Evolutionary conservation across 1,140 invertebrate species (phyloP), one percentile per base, ranked within the genome.

Genomic region (Drosophila insularis): DNA sequence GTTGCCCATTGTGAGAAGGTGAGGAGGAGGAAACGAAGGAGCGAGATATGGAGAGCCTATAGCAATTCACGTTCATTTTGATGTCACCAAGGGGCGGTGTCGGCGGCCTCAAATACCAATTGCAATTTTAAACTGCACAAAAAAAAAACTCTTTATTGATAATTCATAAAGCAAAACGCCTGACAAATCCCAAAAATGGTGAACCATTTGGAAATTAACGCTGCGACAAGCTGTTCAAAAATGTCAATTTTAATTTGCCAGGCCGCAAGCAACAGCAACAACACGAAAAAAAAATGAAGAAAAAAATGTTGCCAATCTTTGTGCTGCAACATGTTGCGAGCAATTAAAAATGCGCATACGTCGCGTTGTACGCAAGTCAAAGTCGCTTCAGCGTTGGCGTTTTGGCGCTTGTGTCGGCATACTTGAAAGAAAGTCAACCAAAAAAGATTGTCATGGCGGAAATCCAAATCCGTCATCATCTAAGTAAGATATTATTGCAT

Each of bases 331-430:
- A 80, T 80, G 85, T 71, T 80, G 81, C 31, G 69, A 68, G 84
- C 84, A 89, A 89, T 89, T 89, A 89, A 89, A 89, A 89, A 89
- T 89, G 84, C 84, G 85, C 84, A 89, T 89, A 89, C 84, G 84
- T 74, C 80, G 77, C 70, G 77, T 89, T 79, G 81, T 74, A 71
- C 69, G 56, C 66, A 60, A 63, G 37, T 27, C 53, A 50, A 35
- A 58, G 60, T 31, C 60, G 60, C 60, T 14, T 43, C 37, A 35
- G 46, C 59, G 56, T 19, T 63, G 62, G 66, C 61, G 67, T 14
- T n/a, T 46, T 50, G 75, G 65, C 82, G 82, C 43, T 46, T 46
- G 14, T 7, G 43, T 17, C 43, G 43, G 43, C 13, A 50, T 21
- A 80, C 73, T 60, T 54, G 80, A 50, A 72, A 84, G 56, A 87